Evolutionary conservation across 2,888 invertebrate species (phyloP).

Genomic region (Pristionchus arcanus): DNA sequence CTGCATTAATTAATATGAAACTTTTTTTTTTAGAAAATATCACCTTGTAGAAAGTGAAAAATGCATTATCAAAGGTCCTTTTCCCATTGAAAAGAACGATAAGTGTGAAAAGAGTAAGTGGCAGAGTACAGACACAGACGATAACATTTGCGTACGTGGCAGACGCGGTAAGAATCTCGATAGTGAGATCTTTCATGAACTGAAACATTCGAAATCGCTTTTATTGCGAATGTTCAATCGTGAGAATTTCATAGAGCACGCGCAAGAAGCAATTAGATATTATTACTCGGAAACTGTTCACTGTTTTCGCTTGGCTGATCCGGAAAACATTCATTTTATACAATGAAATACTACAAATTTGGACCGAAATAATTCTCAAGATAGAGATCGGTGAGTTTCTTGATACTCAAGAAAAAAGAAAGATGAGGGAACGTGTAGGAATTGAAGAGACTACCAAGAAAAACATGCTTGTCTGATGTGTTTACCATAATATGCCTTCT

Average conservation of each 20-base stretch:
- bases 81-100: neutral
- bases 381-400: neutral
- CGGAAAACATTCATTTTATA: neutral
- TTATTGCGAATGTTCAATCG: neutral
- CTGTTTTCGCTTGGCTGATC: neutral
- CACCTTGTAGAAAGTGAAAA: conserved; percentile 19
- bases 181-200: conserved; percentile 14
- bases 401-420: neutral
- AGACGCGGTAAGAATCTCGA: neutral
- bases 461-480: neutral
- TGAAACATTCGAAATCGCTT: neutral
- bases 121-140: neutral
- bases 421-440: too few species aligned
- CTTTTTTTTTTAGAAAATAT: neutral
- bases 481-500: neutral
- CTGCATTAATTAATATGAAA: neutral
- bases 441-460: too few species aligned
- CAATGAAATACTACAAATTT: neutral
- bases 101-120: neutral
- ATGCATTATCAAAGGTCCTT: neutral
- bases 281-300: neutral
- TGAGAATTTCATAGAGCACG: neutral
- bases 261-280: neutral
- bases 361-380: neutral
- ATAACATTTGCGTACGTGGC: neutral